phyloP scores from a whole-genome alignment of 2,797 vertebrate genomes.

The Enteromius paludinosus region DNA sequence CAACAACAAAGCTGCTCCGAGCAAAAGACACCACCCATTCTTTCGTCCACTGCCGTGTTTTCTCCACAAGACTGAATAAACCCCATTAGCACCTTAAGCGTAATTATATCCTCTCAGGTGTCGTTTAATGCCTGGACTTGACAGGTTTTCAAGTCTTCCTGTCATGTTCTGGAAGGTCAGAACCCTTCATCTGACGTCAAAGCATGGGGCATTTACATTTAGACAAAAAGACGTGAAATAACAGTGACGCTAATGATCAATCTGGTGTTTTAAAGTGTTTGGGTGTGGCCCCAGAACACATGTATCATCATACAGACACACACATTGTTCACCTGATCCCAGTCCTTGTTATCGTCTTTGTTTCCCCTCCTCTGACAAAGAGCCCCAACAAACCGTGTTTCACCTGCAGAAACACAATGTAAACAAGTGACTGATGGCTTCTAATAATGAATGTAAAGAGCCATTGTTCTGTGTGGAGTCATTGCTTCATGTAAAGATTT shows the following conservation, averaged over 20 bases:
- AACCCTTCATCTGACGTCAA: conserved; percentile 55
- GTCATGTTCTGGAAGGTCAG: conserved; percentile 63
- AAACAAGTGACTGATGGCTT: conserved; percentile 67
- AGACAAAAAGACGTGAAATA: conserved; percentile 16
- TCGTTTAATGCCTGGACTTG: conserved; percentile 73
- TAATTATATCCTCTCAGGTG: conserved; percentile 82
- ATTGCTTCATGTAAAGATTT: conserved; percentile 65
- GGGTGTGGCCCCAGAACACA: conserved; percentile 44
- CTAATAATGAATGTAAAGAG: conserved; percentile 71
- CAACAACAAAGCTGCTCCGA: conserved; percentile 59
- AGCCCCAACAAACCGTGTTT: conserved; percentile 62
- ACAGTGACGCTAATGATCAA: conserved; percentile 12
- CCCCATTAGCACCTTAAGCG: conserved; percentile 77
- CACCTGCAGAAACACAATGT: conserved; percentile 63
- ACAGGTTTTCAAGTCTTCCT: conserved; percentile 62
- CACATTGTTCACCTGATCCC: conserved; percentile 59
- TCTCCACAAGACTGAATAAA: conserved; percentile 75
- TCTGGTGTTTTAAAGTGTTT: conserved; percentile 41
- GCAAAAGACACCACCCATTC: conserved; percentile 65
- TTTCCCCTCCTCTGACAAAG: conserved; percentile 66
- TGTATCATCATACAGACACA: conserved; percentile 30
- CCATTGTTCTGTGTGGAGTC: conserved; percentile 66
- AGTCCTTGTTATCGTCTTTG: conserved; percentile 57
- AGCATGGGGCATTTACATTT: conserved; percentile 49
- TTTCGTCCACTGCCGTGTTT: conserved; percentile 59